These are phyloP conservation scores for Hippocampus comes DNA, from an alignment of 2,113 vertebrate species.

Conservation along the genomic window DNA sequence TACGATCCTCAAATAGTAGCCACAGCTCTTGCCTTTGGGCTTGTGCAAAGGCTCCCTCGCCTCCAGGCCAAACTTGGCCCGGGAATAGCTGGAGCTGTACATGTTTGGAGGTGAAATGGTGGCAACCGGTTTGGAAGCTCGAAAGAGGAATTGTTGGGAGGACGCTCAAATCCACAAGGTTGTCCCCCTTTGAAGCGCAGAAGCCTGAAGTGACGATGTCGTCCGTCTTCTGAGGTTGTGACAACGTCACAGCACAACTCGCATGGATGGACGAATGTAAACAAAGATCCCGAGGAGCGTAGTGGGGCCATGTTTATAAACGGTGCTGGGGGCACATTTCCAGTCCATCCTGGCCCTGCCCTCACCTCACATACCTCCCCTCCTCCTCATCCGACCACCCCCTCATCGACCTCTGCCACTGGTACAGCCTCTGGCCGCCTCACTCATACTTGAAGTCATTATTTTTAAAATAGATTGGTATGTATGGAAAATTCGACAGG, in stretches of 20 bases:
- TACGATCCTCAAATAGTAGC: constrained; percentile 84
- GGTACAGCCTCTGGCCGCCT: constrained; percentile 8
- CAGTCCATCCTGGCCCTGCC: constrained; percentile 61
- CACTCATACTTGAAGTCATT: not conserved
- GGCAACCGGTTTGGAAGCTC: constrained; percentile 19
- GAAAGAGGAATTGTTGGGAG: constrained; percentile 4
- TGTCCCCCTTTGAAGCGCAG: not conserved
- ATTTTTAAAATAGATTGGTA: not conserved
- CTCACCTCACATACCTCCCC: constrained; percentile 16
- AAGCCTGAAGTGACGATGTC: not conserved
- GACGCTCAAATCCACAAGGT: constrained; percentile 5
- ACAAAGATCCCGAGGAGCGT: constrained; percentile 39
- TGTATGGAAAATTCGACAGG: not conserved
- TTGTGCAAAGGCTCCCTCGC: constrained; percentile 55
- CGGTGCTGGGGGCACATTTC: constrained; percentile 56
- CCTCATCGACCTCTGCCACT: constrained; percentile 32
- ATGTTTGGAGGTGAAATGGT: constrained; percentile 60
- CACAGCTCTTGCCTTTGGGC: constrained; percentile 66
- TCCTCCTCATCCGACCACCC: constrained; percentile 14
- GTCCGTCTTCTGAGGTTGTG: not conserved
- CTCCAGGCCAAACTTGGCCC: constrained; percentile 75
- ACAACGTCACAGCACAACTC: not conserved
- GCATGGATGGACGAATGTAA: constrained; percentile 44
- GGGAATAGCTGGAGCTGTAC: constrained; percentile 78
- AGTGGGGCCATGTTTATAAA: constrained; percentile 66